phyloP scores from a whole-genome alignment of 2,113 vertebrate genomes.

The Colistium nudipinnis region DNA sequence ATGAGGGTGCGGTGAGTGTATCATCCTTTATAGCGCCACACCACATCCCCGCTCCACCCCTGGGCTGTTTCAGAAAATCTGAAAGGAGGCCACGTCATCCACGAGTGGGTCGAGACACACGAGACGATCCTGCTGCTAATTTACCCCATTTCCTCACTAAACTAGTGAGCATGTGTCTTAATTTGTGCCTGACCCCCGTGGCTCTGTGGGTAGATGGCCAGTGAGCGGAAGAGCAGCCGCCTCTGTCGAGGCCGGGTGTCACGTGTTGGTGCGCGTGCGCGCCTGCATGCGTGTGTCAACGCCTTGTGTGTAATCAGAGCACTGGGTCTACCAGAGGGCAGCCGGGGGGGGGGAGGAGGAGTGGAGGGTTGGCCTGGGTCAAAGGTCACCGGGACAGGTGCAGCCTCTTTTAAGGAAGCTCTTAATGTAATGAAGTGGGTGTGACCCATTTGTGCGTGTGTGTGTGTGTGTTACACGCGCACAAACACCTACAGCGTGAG shows the following conservation, averaged over 20 bases:
- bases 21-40: background rate
- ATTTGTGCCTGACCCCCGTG: constrained; percentile 26
- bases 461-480: background rate
- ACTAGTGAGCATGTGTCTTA: background rate
- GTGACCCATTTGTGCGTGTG: constrained; percentile 23
- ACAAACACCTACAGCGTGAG: too few relatives aligned
- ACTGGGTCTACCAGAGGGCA: constrained; percentile 20
- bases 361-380: constrained; percentile 38
- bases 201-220: constrained; percentile 4
- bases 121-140: constrained; percentile 1
- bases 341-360: too few relatives aligned
- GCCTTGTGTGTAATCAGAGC: constrained; percentile 54
- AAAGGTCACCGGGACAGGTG: constrained; percentile 62
- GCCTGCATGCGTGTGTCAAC: background rate
- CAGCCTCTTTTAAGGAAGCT: constrained; percentile 26
- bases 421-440: constrained; percentile 53
- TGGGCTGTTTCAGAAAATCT: too few relatives aligned
- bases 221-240: constrained; percentile 35
- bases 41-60: background rate
- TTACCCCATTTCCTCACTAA: background rate
- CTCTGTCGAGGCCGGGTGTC: constrained; percentile 43
- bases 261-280: background rate
- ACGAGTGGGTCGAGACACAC: background rate
- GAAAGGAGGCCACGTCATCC: background rate
- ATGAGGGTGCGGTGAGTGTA: constrained; percentile 5